phyloP scores from a whole-genome alignment of 2,797 vertebrate species.

The Mus caroli region DNA sequence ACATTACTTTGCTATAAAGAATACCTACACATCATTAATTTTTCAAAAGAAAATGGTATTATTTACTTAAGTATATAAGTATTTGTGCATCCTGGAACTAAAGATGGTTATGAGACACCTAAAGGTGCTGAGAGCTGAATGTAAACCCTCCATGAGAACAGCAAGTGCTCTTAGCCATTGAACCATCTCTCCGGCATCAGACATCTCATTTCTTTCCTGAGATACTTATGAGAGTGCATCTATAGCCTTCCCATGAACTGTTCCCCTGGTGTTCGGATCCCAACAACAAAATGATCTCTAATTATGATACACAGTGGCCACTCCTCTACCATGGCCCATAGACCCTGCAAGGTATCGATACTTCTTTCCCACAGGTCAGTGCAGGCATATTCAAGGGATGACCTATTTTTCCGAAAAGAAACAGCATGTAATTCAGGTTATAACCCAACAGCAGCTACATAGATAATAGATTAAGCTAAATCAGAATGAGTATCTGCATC shows the following conservation, averaged over 20 bases:
- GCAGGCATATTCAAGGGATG: neutral
- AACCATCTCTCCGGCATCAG: neutral
- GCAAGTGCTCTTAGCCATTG: neutral
- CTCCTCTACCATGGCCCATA: neutral
- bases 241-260: neutral
- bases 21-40: neutral
- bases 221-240: neutral
- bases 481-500: slow-evolving; percentile 56
- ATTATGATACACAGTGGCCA: neutral
- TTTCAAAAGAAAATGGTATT: neutral
- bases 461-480: neutral
- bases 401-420: neutral
- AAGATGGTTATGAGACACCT: neutral
- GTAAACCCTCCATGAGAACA: neutral
- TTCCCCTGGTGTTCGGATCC: neutral
- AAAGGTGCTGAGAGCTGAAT: neutral
- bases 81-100: neutral
- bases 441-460: neutral
- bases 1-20: neutral
- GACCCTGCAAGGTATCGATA: neutral
- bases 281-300: neutral
- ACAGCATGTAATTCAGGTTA: slow-evolving; percentile 14
- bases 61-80: neutral
- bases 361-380: neutral
- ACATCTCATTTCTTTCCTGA: neutral